phyloP scores from a whole-genome alignment of 2,797 vertebrate genomes.

The Microctenopoma lineatum region DNA sequence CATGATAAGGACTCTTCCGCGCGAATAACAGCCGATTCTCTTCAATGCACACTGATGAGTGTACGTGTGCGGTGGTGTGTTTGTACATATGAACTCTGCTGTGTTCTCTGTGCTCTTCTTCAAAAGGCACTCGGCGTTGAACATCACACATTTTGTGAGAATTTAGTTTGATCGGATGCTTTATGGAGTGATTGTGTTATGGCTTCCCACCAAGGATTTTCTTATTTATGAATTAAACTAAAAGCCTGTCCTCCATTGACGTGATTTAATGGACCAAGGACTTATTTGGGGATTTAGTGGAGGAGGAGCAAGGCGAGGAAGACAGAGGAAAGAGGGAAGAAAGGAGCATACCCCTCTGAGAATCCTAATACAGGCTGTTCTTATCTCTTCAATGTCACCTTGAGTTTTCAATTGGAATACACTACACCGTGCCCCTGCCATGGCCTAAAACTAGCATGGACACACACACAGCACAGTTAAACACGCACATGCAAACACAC shows the following conservation, averaged over 20 bases:
- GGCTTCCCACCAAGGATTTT: slow-evolving; percentile 51
- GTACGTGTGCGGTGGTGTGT: neutral
- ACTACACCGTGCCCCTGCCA: slow-evolving; percentile 21
- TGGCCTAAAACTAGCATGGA: slow-evolving; percentile 27
- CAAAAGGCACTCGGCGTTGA: slow-evolving; percentile 3
- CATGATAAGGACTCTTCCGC: slow-evolving; percentile 22
- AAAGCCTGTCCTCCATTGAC: slow-evolving; percentile 65
- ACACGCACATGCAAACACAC: neutral
- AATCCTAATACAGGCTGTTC: slow-evolving; percentile 61
- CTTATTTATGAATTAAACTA: slow-evolving; percentile 76
- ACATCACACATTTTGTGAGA: slow-evolving; percentile 44
- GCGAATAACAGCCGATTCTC: slow-evolving; percentile 38
- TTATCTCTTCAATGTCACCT: slow-evolving; percentile 80
- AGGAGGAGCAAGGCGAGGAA: slow-evolving; percentile 56
- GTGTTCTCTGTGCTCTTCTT: neutral
- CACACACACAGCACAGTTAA: neutral
- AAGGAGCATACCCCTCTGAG: slow-evolving; percentile 55
- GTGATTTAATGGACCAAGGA: slow-evolving; percentile 69
- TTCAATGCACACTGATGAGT: slow-evolving; percentile 7
- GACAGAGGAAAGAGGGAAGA: slow-evolving; percentile 50
- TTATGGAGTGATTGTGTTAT: slow-evolving; percentile 46
- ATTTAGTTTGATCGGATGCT: slow-evolving; percentile 53
- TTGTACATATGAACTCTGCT: slow-evolving; percentile 3
- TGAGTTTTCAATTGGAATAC: slow-evolving; percentile 58
- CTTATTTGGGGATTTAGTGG: slow-evolving; percentile 69